A percentile compares a stretch with the other conserved stretches of the same genome.
Evolutionary conservation across 2,797 vertebrate species (phyloP).

Genomic region (Pristis pectinata): DNA sequence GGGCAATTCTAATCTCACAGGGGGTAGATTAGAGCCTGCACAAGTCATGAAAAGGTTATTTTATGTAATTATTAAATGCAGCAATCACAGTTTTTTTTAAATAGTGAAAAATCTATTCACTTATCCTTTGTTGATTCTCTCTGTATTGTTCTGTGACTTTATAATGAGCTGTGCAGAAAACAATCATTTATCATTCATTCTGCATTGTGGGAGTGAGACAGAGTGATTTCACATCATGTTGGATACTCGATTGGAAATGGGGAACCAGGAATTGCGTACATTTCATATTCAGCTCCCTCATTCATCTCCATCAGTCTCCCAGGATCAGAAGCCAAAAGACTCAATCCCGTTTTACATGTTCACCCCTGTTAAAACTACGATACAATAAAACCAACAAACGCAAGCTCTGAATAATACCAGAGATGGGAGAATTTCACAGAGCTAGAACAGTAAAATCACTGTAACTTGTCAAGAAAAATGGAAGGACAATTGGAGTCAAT

Average conservation of each 20-base stretch:
- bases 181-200: constrained; percentile 22
- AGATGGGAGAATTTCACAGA: not conserved
- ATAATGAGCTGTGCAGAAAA: constrained; percentile 23
- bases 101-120: constrained; percentile 32
- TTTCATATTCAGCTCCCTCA: constrained; percentile 5
- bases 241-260: not conserved
- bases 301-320: constrained; percentile 14
- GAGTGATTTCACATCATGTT: constrained; percentile 32
- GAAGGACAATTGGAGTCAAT: too few relatives aligned
- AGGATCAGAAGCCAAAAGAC: not conserved
- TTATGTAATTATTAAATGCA: constrained; percentile 5
- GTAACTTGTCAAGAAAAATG: not conserved
- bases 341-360: not conserved
- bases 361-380: not conserved
- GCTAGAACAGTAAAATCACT: not conserved
- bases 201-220: not conserved
- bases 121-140: constrained; percentile 25
- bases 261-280: constrained; percentile 27
- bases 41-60: constrained; percentile 12
- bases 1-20: not conserved
- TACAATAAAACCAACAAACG: not conserved
- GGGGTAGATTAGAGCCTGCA: not conserved
- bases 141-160: not conserved
- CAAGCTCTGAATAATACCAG: not conserved
- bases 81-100: not conserved